Percentiles rank a stretch among this genome's conserved stretches.
Conservation (phyloP, 2,888 invertebrate species). For the Mimachlamys varia region DNA sequence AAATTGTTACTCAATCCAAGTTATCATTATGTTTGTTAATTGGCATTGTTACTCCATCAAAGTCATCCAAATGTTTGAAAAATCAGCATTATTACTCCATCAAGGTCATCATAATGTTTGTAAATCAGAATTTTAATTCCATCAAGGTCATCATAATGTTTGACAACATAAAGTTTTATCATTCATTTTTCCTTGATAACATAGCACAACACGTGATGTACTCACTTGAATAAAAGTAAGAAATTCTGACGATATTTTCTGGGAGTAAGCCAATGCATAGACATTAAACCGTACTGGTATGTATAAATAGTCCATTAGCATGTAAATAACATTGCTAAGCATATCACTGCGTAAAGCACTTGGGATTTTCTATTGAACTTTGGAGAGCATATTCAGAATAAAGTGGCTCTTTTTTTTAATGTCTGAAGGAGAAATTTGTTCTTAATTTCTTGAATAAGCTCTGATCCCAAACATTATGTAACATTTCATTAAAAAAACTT, state of each 20-base stretch:
- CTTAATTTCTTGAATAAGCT: not conserved
- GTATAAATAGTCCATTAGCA: not conserved
- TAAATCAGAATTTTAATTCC: not conserved
- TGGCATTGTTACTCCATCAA: too few relatives aligned
- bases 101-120: not conserved
- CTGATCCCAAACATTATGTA: constrained; percentile 21
- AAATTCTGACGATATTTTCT: not conserved
- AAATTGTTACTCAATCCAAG: too few relatives aligned
- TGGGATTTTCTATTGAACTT: not conserved
- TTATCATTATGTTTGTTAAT: too few relatives aligned
- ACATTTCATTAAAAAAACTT: not conserved
- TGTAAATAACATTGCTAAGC: not conserved
- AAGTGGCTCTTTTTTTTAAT: constrained; percentile 12
- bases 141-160: not conserved
- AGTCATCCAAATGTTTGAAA: too few relatives aligned
- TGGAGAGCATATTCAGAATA: constrained; percentile 17
- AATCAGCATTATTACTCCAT: not conserved
- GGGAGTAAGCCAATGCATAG: not conserved
- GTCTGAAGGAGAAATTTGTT: constrained; percentile 16
- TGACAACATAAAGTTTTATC: not conserved
- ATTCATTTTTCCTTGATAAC: not conserved
- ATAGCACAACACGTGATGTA: not conserved
- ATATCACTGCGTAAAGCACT: not conserved
- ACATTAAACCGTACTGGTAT: constrained; percentile 1
- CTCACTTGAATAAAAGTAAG: constrained; percentile 6